Evolutionary conservation across 2,797 vertebrate species (phyloP).

Genomic region (Chanos chanos): DNA sequence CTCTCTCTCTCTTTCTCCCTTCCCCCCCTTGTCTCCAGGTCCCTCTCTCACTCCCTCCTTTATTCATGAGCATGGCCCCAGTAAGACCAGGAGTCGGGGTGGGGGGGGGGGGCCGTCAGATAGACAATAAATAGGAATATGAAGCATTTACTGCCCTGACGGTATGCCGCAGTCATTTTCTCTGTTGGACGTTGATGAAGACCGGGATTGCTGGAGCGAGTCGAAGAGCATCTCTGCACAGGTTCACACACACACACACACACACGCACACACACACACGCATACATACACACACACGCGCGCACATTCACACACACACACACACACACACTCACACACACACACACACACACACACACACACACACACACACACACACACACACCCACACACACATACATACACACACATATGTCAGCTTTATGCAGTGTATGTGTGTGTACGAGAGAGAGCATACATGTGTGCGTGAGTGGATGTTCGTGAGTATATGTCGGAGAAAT

Average conservation of each 20-base stretch:
- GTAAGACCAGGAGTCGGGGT: conserved; percentile 43
- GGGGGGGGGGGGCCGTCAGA: conserved; percentile 26
- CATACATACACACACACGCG: conserved; percentile 29
- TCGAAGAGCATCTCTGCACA: conserved; percentile 7
- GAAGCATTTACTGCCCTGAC: conserved; percentile 35
- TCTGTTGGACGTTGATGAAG: conserved; percentile 71
- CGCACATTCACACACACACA: conserved; percentile 40
- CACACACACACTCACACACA: background rate
- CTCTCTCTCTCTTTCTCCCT: conserved; percentile 26
- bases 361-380: conserved; percentile 43
- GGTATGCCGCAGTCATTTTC: conserved; percentile 56
- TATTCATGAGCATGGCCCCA: conserved; percentile 74
- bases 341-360: conserved; percentile 19
- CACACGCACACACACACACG: background rate
- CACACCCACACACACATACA: conserved; percentile 41
- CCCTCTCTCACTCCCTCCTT: conserved; percentile 55
- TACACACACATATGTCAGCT: background rate
- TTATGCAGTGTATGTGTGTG: background rate
- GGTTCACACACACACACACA: background rate
- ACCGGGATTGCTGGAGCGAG: conserved; percentile 51
- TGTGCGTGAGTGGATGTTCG: conserved; percentile 10
- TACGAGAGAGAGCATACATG: background rate
- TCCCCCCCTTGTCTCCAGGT: conserved; percentile 2
- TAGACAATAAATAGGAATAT: conserved; percentile 41
- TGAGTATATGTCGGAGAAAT: conserved; percentile 19